Evolutionary conservation across 2,888 invertebrate species (phyloP), one percentile per base, ranked within the genome.

Genomic region (Fragum sueziense): DNA sequence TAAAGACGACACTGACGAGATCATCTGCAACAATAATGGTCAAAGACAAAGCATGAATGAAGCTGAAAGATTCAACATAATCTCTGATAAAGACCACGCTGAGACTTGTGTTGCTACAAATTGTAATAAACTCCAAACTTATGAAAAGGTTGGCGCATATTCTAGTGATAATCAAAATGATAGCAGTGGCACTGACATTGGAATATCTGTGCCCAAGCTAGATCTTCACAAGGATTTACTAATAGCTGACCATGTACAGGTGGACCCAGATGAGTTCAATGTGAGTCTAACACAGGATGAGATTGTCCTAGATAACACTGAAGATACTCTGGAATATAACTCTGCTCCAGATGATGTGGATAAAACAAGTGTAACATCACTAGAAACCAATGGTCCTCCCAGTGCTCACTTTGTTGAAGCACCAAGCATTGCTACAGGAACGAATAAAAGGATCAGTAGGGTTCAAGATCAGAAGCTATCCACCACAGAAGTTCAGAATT

Each of bases 251-350:
- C 47, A 29, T 11, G 74, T 80, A 25, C 17, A 57, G 22, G 47
- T 80, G 51, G 76, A 76, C 47, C 76, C 76, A 27, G 76, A 76
- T 51, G 76, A 80, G 27, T 80, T 80, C 31, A 71, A 71, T 74
- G 61, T 80, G 17, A 41, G 67, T 20, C 61, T 80, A 4, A 76
- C 76, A 31, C 80, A 76, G 52, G 79, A 79, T 51, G 71, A 74
- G 34, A 29, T 6, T 52, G 34, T 54, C 11, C 20, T 37, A 31
- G 34, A 33, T 2, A 22, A 22, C 11, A 54, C 34, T 27, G 51
- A 41, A 27, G 31, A 34, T 33, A 7, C 57, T 7, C 33, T 57
- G 71, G 41, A 68, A 47, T 22, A 41, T 31, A 25, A 25, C 0
- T 3, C 47, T 9, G 47, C 4, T n/a, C n/a, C 47, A 20, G 17